These are phyloP conservation scores for Poecilia wingei DNA, from an alignment of 2,797 vertebrate species.

Conservation along the genomic window DNA sequence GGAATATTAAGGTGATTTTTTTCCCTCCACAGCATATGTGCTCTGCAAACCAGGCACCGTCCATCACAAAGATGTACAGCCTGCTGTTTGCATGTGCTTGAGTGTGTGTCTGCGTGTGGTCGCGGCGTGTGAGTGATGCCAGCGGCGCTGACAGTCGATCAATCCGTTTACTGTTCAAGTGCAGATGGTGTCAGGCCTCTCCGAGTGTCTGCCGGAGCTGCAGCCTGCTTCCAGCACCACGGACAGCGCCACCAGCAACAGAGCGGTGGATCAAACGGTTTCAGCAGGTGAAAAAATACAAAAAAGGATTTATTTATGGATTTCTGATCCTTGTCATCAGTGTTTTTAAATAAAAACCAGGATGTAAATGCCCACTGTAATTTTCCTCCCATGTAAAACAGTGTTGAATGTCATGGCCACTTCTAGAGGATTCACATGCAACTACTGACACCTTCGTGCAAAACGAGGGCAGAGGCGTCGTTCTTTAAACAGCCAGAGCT, in stretches of 20 bases:
- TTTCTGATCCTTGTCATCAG: background rate
- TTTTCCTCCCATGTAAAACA: slow-evolving; percentile 4
- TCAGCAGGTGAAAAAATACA: slow-evolving; percentile 5
- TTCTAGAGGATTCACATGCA: slow-evolving; percentile 4
- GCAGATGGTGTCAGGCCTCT: slow-evolving; percentile 60
- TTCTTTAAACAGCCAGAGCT: slow-evolving; percentile 39
- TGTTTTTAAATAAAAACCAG: background rate
- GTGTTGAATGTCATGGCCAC: slow-evolving; percentile 16
- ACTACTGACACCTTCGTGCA: slow-evolving; percentile 32
- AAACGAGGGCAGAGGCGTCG: slow-evolving; percentile 46
- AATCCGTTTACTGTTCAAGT: slow-evolving; percentile 71
- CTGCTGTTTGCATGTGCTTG: slow-evolving; percentile 16
- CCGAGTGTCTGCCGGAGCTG: slow-evolving; percentile 41
- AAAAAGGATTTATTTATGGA: background rate
- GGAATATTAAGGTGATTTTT: slow-evolving; percentile 53
- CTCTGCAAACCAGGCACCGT: slow-evolving; percentile 34
- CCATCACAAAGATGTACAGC: slow-evolving; percentile 61
- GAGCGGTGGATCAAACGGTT: background rate
- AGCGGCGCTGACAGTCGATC: slow-evolving; percentile 71
- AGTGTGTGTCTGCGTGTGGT: slow-evolving; percentile 40
- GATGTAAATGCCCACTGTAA: background rate
- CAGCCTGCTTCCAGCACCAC: slow-evolving; percentile 69
- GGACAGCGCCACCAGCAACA: slow-evolving; percentile 65
- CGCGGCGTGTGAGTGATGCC: slow-evolving; percentile 55
- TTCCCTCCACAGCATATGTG: slow-evolving; percentile 29